Evolutionary conservation across 2,113 vertebrate species (phyloP), one percentile per base, ranked within the genome.

Genomic region (Myanophis thanlyinensis): DNA sequence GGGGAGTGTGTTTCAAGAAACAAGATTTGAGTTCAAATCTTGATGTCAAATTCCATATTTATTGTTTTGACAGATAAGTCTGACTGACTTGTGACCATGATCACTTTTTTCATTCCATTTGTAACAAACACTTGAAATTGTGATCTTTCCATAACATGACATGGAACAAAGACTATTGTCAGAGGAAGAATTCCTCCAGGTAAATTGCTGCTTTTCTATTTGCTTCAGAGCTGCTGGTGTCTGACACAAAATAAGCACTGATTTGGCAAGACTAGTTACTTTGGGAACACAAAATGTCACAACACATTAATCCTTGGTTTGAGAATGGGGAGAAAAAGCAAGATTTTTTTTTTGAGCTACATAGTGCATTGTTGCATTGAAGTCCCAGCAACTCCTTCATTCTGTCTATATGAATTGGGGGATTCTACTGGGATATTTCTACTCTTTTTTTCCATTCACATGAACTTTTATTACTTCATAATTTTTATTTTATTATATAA

Each of bases 231-330:
- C 90, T 94, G 40, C 91, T 95, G 94, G 94, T 96, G 85, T 92
- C 92, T 95, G 93, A 96, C 94, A 95, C 86, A 88, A 95, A 96
- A 95, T 85, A 80, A 94, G 27, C 54, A 67, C 30, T 59, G 84
- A 85, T 95, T 89, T 94, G 93, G 90, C 94, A 96, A 95, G 73
- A 90, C 51, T 53, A 40, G 3, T 95, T 87, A 91, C 47, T 95
- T 95, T 89, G 87, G 67, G 67, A 95, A 93, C 93, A 80, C 95
- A 94, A 94, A 89, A 90, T 94, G 95, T 95, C 91, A 94, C 52
- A 92, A 92, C 88, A 35, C 0, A 0, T 95, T 95, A 95, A 54
- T 93, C 73, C 51, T 7, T 8, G 12, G 87, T 80, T 80, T 23
- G 40, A 88, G 10, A 53, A 40, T 40, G 35, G 35, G 35, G 49